Evolutionary conservation across 1,140 invertebrate species (phyloP).

Genomic region (Phthorimaea operculella): DNA sequence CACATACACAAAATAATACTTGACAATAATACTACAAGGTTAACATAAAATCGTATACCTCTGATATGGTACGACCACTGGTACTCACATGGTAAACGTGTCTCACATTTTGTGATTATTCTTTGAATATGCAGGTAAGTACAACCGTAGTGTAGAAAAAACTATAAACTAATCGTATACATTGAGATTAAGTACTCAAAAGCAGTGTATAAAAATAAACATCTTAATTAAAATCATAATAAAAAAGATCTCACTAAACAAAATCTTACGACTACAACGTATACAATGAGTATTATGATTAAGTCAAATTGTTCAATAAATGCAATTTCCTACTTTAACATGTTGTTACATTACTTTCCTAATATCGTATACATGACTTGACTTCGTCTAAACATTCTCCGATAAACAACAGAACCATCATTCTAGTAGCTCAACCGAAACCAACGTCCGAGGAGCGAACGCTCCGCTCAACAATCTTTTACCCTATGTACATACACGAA

Average conservation of each 20-base stretch:
- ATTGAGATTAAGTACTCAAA: conserved; percentile 46
- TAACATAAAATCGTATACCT: conserved; percentile 61
- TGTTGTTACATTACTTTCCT: conserved; percentile 43
- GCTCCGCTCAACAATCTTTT: conserved; percentile 38
- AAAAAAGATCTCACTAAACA: conserved; percentile 59
- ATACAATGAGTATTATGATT: conserved; percentile 65
- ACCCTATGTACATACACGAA: conserved; percentile 55
- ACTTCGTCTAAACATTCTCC: conserved; percentile 34
- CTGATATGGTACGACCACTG: conserved; percentile 14
- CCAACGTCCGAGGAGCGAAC: conserved; percentile 29
- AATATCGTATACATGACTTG: conserved; percentile 54
- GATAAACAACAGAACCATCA: conserved; percentile 41
- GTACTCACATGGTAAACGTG: conserved; percentile 29
- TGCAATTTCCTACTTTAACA: conserved; percentile 53
- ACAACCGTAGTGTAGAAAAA: conserved; percentile 37
- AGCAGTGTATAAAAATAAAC: conserved; percentile 33
- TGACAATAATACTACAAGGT: conserved; percentile 61
- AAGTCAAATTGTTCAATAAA: conserved; percentile 56
- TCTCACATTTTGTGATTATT: conserved; percentile 29
- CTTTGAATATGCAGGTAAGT: conserved; percentile 35
- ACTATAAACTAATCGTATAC: conserved; percentile 20
- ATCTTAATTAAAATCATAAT: conserved; percentile 31
- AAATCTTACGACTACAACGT: conserved; percentile 55
- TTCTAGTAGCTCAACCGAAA: conserved; percentile 44
- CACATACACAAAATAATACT: conserved; percentile 65